These are phyloP conservation scores for Cirrhinus mrigala DNA, from an alignment of 2,797 vertebrate species.

Conservation along the genomic window DNA sequence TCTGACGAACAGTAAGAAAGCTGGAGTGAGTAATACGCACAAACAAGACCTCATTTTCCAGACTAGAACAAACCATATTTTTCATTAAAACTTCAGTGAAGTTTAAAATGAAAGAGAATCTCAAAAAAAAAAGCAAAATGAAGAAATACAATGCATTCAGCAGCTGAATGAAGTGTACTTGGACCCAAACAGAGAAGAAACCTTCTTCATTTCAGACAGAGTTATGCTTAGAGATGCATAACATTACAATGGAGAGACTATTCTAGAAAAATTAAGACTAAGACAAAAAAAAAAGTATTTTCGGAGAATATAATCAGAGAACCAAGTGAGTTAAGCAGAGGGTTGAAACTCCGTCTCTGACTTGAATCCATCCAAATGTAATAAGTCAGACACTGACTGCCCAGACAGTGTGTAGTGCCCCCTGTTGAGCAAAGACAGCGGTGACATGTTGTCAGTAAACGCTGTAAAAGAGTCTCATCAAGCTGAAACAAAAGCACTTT, in stretches of 20 bases:
- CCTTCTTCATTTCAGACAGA: background rate
- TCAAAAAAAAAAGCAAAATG: background rate
- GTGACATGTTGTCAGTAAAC: background rate
- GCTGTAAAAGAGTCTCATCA: background rate
- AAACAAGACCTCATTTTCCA: background rate
- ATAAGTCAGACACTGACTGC: background rate
- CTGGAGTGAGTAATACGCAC: background rate
- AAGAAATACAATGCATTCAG: background rate
- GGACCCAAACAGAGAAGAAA: background rate
- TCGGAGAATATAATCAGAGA: conserved; percentile 12
- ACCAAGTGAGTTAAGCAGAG: background rate
- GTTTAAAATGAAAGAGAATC: background rate
- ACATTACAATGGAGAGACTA: background rate
- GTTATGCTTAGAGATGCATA: background rate
- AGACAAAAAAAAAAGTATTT: background rate
- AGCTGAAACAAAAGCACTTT: conserved; percentile 19
- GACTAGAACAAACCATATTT: background rate
- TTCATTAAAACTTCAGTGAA: background rate
- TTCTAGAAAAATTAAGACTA: no score
- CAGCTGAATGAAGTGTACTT: background rate
- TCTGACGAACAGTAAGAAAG: background rate
- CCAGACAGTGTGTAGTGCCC: conserved; percentile 21
- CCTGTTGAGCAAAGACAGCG: conserved; percentile 38
- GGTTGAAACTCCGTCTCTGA: background rate
- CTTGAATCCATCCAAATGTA: conserved; percentile 12